Evolutionary conservation across 2,113 vertebrate genomes (phyloP).

Genomic region (Gallinago media): DNA sequence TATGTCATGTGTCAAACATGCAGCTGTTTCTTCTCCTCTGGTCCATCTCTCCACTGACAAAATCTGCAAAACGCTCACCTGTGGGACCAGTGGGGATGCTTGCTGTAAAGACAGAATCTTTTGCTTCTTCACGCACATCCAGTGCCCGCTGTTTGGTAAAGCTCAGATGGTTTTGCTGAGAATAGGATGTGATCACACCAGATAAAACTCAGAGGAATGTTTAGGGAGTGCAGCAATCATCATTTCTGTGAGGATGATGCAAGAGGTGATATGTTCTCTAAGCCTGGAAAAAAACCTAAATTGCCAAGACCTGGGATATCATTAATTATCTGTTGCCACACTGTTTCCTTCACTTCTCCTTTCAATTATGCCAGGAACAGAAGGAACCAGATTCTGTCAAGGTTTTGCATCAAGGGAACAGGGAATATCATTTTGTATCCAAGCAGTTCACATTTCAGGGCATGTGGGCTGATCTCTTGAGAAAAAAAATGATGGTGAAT

Average conservation of each 20-base stretch:
- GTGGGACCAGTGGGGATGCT: no score
- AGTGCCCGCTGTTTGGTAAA: neutral
- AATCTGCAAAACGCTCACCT: neutral
- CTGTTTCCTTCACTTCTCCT: neutral
- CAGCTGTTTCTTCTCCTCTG: neutral
- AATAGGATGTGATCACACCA: neutral
- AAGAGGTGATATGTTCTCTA: neutral
- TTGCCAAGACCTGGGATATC: neutral
- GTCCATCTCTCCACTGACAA: neutral
- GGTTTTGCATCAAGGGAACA: neutral
- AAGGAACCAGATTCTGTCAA: constrained; percentile 14
- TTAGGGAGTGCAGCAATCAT: neutral
- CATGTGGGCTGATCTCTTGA: neutral
- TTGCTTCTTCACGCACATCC: neutral
- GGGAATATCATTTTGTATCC: neutral
- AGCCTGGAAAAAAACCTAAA: neutral
- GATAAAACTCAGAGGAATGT: neutral
- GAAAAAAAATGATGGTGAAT: neutral
- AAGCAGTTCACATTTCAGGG: neutral
- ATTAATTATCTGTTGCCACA: neutral
- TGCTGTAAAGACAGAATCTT: neutral
- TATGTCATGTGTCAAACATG: neutral
- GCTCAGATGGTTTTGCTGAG: neutral
- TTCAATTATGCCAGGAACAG: constrained; percentile 9
- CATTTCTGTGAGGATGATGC: neutral